Evolutionary conservation across 2,888 invertebrate genomes (phyloP), one percentile per base, ranked within the genome.

Genomic region (Norana najaformis): DNA sequence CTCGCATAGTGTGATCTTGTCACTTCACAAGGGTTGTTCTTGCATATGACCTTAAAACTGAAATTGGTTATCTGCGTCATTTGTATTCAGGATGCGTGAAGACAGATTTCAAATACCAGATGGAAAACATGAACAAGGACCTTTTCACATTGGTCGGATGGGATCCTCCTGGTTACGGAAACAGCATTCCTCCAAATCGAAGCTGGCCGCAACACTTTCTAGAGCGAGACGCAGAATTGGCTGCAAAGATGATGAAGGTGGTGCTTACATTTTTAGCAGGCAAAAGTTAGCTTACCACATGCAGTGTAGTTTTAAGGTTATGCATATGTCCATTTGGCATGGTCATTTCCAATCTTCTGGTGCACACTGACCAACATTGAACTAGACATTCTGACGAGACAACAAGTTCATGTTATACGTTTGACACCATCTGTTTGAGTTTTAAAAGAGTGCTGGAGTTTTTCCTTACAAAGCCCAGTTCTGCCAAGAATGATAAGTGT

Each of bases 91-190:
- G 98, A 1, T 96, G 97, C 0, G 96, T 97, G 89, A 97, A 97
- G 96, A 97, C 97, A 0, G 97, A 98, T 94, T 98, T 97, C 93
- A 96, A 96, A 92, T 97, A 97, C 0, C 96, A 93, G 92, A 93
- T 94, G 91, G 95, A 92, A 89, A 95, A 93, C 93, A 95, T 97
- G 53, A 95, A 96, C 93, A 95, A 94, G 91, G 92, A 93, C 41
- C 92, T 93, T 37, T 94, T 94, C 91, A 94, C 94, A 0, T 36
- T 95, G 47, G 92, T 95, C 83, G 93, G 93, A 20, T 94, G 95
- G 93, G 96, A 98, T 95, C 97, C 98, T 0, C 97, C 97, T 0
- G 98, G 98, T 0, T 98, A 97, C 95, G 98, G 98, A 0, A 96
- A 96, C 91, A 97, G 97, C 91, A 96, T 97, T 91, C 98, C 97